Evolutionary conservation across 2,797 vertebrate genomes (phyloP).

Genomic region (Enteromius afrohamiltoni): DNA sequence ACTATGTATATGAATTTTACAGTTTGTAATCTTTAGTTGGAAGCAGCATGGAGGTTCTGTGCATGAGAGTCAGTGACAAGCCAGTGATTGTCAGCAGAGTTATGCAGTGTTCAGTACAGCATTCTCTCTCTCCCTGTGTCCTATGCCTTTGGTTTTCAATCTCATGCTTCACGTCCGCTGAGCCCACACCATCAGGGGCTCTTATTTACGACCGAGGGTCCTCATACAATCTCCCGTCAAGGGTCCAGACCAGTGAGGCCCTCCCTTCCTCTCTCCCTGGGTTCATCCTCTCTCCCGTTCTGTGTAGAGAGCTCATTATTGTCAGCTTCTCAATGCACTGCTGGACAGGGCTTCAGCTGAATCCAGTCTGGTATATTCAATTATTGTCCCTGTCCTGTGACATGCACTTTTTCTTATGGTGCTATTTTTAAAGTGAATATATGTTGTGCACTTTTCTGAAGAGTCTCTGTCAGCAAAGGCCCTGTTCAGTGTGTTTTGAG

Average conservation of each 20-base stretch:
- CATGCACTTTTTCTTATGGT: constrained; percentile 44
- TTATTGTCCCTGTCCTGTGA: constrained; percentile 53
- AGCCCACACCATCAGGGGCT: constrained; percentile 75
- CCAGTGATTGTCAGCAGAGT: constrained; percentile 74
- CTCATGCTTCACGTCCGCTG: constrained; percentile 81
- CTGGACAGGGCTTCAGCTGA: constrained; percentile 46
- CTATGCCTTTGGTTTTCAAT: constrained; percentile 83
- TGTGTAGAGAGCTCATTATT: constrained; percentile 56
- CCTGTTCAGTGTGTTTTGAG: constrained; percentile 40
- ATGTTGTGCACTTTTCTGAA: constrained; percentile 47
- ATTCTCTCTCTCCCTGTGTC: constrained; percentile 65
- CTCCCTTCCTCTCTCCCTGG: constrained; percentile 35
- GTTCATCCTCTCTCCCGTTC: constrained; percentile 49
- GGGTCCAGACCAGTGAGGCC: constrained; percentile 28
- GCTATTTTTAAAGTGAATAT: constrained; percentile 48
- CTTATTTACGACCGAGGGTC: constrained; percentile 78
- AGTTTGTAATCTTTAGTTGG: not conserved
- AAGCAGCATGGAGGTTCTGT: constrained; percentile 53
- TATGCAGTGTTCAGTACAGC: constrained; percentile 79
- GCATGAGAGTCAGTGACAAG: constrained; percentile 67
- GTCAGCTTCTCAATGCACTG: constrained; percentile 57
- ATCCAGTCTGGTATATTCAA: constrained; percentile 52
- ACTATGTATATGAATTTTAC: not conserved
- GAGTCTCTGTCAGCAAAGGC: constrained; percentile 27
- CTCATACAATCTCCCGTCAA: constrained; percentile 69